Evolutionary conservation across 2,888 invertebrate species (phyloP).

Genomic region (Tenthredo livida): DNA sequence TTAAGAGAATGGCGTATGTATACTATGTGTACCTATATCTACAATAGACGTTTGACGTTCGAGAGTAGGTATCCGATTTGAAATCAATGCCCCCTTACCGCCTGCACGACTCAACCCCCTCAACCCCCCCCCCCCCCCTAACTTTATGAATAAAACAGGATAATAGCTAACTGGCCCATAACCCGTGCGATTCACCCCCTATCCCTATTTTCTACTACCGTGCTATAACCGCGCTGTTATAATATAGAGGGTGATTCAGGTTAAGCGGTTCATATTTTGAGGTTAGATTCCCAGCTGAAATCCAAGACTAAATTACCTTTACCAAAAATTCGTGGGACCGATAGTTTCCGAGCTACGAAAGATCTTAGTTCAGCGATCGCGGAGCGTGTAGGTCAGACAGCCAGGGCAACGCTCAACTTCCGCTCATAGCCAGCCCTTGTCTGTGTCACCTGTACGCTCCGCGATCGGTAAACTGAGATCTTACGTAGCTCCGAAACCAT

Average conservation of each 20-base stretch:
- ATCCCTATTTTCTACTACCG: not conserved
- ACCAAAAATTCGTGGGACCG: no score
- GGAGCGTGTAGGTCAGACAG: no score
- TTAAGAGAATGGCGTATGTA: conserved; percentile 53
- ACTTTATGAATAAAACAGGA: conserved; percentile 47
- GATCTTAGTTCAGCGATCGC: no score
- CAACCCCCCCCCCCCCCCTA: not conserved
- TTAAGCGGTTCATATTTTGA: no score
- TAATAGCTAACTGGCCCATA: conserved; percentile 44
- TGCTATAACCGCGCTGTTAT: not conserved
- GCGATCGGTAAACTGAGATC: no score
- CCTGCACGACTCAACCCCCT: not conserved
- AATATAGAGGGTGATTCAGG: not conserved
- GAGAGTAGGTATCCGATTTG: conserved; percentile 25
- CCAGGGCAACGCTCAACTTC: no score
- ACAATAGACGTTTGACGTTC: conserved; percentile 45
- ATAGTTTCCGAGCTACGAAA: no score
- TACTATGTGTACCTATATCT: not conserved
- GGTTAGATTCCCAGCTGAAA: no score
- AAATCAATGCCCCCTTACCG: conserved; percentile 39
- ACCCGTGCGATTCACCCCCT: conserved; percentile 14
- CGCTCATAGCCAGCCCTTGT: no score
- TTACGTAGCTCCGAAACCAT: no score
- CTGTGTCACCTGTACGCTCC: no score
- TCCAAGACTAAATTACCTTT: no score